Percentiles rank a stretch among this genome's conserved stretches.
These are phyloP conservation scores for Trachelus tabidus DNA, from an alignment of 2,888 invertebrate species.

Conservation along the genomic window DNA sequence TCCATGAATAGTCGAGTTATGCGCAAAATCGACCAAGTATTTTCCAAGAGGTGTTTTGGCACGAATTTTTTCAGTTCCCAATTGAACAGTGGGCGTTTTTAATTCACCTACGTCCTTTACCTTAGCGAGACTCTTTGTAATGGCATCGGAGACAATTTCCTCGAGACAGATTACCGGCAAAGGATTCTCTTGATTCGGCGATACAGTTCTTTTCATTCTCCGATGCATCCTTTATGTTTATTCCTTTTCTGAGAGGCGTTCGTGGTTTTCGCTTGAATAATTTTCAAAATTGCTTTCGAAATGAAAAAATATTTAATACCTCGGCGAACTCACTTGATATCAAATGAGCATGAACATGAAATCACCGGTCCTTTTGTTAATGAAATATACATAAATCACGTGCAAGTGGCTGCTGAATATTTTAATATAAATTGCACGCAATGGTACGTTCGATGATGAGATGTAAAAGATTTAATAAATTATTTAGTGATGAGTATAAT, in stretches of 20 bases:
- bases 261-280: neutral
- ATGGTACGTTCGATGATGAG: neutral
- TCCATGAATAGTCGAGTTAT: conserved; percentile 45
- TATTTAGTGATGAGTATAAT: neutral
- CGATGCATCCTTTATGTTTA: conserved; percentile 13
- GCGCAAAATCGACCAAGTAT: conserved; percentile 46
- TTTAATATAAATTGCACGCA: neutral
- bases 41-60: conserved; percentile 32
- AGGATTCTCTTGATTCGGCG: neutral
- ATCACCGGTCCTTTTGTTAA: neutral
- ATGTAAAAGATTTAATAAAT: neutral
- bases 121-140: neutral
- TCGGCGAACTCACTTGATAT: neutral
- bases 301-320: neutral
- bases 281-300: neutral
- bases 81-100: neutral
- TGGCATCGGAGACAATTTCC: neutral
- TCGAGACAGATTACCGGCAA: neutral
- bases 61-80: conserved; percentile 44
- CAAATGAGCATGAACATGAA: neutral
- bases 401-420: neutral
- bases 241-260: conserved; percentile 7
- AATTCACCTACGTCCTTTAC: conserved; percentile 7
- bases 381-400: neutral
- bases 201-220: conserved; percentile 1